A percentile compares a stretch with the other conserved stretches of the same genome.
Evolutionary conservation across 2,888 invertebrate species (phyloP).

Genomic region (Slavum lentiscoides): DNA sequence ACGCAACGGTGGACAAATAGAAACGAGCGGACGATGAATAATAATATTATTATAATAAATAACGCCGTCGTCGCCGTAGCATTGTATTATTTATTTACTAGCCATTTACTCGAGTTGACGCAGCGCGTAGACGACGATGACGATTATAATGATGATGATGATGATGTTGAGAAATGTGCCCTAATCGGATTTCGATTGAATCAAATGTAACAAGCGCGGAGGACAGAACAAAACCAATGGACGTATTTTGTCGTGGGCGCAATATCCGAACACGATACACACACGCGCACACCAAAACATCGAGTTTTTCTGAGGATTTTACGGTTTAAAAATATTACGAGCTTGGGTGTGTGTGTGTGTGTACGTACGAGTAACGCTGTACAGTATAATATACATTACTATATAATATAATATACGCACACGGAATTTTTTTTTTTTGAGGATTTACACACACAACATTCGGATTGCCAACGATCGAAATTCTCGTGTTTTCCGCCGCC

Average conservation of each 20-base stretch:
- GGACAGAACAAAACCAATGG: background rate
- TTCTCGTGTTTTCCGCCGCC: background rate
- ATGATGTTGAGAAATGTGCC: background rate
- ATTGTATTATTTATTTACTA: background rate
- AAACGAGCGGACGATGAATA: conserved; percentile 42
- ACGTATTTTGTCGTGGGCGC: background rate
- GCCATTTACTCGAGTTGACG: background rate
- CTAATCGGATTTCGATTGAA: conserved; percentile 10
- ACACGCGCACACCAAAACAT: background rate
- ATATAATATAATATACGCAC: background rate
- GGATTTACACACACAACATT: background rate
- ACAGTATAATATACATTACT: background rate
- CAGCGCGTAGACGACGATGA: background rate
- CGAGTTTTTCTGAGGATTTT: background rate
- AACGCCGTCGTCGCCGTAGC: no score
- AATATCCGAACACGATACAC: background rate
- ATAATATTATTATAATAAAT: background rate
- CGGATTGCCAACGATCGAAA: conserved; percentile 20
- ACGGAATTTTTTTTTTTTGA: background rate
- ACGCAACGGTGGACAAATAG: conserved; percentile 29
- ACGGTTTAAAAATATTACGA: background rate
- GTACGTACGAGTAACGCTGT: background rate
- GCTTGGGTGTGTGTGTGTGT: background rate
- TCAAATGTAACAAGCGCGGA: background rate
- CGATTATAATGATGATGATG: no score